Conservation (phyloP, 2,113 vertebrate species). For the Rhizomys pruinosus region DNA sequence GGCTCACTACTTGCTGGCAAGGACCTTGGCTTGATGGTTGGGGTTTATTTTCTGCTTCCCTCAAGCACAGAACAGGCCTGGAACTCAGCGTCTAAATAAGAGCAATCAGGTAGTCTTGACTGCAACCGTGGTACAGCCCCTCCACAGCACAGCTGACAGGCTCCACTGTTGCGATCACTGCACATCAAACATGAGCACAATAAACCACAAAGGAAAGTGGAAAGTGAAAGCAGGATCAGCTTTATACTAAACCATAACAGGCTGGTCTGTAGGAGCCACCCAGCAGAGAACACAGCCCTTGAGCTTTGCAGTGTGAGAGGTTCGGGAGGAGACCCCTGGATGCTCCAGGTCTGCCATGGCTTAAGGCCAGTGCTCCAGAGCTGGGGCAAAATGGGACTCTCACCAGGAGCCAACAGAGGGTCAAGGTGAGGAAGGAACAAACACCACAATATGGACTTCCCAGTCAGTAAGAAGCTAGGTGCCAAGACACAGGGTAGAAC, state of each 20-base stretch:
- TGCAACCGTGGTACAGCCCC: neutral
- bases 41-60: neutral
- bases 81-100: neutral
- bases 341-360: neutral
- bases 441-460: too few species aligned
- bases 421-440: neutral
- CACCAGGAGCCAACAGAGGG: neutral
- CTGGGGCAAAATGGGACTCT: neutral
- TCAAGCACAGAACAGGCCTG: neutral
- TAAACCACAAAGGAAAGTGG: neutral
- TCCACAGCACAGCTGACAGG: accelerated
- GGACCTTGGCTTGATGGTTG: neutral
- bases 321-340: neutral
- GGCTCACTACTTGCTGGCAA: neutral
- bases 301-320: too few species aligned
- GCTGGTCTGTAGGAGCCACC: neutral
- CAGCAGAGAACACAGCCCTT: neutral
- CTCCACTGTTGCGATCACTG: neutral
- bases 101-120: neutral
- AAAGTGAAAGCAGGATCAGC: neutral
- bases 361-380: accelerated
- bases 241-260: neutral
- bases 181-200: accelerated
- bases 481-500: neutral
- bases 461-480: neutral